A percentile compares a stretch with the other conserved stretches of the same genome.
Conservation (phyloP, 2,888 invertebrate genomes). For the Perdita meconis region DNA sequence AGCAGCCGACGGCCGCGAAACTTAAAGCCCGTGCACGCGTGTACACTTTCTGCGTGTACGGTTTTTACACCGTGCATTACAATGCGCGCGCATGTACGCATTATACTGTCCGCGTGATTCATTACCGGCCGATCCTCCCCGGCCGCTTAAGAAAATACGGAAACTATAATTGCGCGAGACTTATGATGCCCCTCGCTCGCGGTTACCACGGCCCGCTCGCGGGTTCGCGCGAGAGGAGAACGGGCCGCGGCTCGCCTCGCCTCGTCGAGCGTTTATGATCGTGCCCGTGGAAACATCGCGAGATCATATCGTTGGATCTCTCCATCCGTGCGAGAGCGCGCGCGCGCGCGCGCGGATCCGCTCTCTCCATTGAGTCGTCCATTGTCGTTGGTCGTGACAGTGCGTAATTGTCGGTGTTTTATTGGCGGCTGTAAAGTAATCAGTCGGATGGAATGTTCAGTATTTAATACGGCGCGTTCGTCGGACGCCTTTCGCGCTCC, state of each 20-base stretch:
- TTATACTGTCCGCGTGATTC: conserved; percentile 80
- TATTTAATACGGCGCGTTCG: conserved; percentile 40
- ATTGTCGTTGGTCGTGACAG: conserved; percentile 63
- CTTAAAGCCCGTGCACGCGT: conserved; percentile 69
- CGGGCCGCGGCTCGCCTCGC: conserved; percentile 7
- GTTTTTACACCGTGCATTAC: conserved; percentile 75
- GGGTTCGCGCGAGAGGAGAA: background rate
- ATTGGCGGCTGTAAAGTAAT: conserved; percentile 59
- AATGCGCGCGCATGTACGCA: conserved; percentile 73
- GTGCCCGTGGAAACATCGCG: conserved; percentile 44
- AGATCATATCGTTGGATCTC: conserved; percentile 70
- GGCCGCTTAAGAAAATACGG: conserved; percentile 79
- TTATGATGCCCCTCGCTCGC: conserved; percentile 73
- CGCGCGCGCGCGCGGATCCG: conserved; percentile 10
- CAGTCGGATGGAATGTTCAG: conserved; percentile 56
- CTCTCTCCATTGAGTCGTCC: conserved; percentile 56
- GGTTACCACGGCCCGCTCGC: conserved; percentile 4
- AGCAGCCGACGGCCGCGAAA: conserved; percentile 71
- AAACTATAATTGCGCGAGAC: conserved; percentile 82
- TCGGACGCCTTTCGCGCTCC: conserved; percentile 20
- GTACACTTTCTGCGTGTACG: conserved; percentile 64
- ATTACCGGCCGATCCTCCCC: conserved; percentile 75
- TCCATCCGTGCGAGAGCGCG: conserved; percentile 60
- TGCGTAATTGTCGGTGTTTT: conserved; percentile 69
- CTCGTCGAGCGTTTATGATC: conserved; percentile 63